Conservation (phyloP, 2,113 vertebrate genomes). For the Panthera tigris region DNA sequence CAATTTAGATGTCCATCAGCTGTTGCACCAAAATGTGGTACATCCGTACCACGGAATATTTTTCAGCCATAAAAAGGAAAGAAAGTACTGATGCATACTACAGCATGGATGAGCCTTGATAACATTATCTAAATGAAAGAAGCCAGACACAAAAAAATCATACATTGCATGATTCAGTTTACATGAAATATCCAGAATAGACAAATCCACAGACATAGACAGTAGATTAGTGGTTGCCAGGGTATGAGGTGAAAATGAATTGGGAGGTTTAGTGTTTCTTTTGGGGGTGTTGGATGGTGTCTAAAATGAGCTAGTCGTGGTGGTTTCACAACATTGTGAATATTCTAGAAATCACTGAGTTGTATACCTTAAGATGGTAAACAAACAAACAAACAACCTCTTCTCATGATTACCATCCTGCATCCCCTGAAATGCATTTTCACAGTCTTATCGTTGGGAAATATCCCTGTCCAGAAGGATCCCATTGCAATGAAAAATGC, state of each 20-base stretch:
- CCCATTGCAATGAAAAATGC: neutral
- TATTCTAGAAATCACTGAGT: neutral
- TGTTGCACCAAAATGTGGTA: neutral
- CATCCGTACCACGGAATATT: neutral
- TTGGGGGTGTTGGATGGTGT: rapidly evolving
- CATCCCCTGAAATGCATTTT: neutral
- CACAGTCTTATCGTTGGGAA: neutral
- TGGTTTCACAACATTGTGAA: neutral
- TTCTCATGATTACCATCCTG: neutral
- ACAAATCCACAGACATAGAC: neutral
- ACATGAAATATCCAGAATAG: neutral
- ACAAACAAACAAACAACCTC: neutral
- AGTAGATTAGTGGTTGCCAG: neutral
- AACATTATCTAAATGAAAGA: neutral
- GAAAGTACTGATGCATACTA: neutral
- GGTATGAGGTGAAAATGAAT: neutral
- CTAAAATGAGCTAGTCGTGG: neutral
- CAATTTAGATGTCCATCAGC: neutral
- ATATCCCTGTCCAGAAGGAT: neutral
- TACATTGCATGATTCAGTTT: neutral
- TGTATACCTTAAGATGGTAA: neutral
- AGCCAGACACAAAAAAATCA: neutral
- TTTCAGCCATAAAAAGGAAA: neutral
- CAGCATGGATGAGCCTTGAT: neutral
- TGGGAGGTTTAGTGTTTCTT: neutral